Percentiles rank a stretch among this genome's conserved stretches.
Evolutionary conservation across 2,797 vertebrate species (phyloP).

Genomic region (Anguilla anguilla): DNA sequence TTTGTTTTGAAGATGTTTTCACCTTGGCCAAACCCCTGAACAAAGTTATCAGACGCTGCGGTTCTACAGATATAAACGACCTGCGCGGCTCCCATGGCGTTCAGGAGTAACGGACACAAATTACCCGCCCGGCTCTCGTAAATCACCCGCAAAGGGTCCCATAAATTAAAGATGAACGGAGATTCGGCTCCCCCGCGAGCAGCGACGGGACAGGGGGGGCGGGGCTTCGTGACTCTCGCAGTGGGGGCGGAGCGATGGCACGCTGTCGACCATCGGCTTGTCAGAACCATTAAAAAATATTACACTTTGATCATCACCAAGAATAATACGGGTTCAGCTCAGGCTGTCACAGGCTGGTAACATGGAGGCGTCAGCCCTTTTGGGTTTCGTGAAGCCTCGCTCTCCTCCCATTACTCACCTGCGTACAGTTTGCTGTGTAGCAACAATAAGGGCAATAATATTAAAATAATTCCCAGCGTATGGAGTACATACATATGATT

Average conservation of each 20-base stretch:
- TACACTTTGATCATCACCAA: not conserved
- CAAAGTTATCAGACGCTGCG: not conserved
- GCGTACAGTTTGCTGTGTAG: not conserved
- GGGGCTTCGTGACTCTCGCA: not conserved
- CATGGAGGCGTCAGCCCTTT: not conserved
- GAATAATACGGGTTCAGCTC: not conserved
- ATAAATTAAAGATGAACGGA: not conserved
- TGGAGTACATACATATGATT: not conserved
- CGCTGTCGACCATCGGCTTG: not conserved
- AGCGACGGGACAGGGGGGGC: not conserved
- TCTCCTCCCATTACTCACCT: not conserved
- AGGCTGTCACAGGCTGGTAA: not conserved
- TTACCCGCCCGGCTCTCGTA: not conserved
- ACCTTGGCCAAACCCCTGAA: not conserved
- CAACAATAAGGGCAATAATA: not conserved
- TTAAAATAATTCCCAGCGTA: not conserved
- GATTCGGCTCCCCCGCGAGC: not conserved
- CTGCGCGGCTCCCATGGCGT: not conserved
- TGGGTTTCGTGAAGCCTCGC: not conserved
- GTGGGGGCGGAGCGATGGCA: not conserved
- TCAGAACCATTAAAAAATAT: not conserved
- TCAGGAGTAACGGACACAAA: not conserved
- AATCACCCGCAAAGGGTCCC: not conserved
- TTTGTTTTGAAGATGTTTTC: not conserved
- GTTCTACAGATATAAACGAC: not conserved